Evolutionary conservation across 2,888 invertebrate genomes (phyloP).

Genomic region (Drosophila ezoana): DNA sequence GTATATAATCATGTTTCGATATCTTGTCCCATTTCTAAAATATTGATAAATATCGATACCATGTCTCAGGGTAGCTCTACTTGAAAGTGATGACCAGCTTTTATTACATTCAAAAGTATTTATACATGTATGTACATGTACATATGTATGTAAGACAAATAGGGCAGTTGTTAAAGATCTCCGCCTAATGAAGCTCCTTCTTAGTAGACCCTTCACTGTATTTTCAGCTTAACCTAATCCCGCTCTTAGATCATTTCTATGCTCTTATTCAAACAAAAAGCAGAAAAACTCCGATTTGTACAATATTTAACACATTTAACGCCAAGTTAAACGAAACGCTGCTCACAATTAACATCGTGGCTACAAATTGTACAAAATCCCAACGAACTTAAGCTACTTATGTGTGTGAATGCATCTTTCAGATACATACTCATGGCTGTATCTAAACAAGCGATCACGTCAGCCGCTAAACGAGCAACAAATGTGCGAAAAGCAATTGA

Average conservation of each 20-base stretch:
- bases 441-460: conserved; percentile 71
- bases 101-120: too few relatives aligned
- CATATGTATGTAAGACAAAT: too few relatives aligned
- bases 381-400: conserved; percentile 15
- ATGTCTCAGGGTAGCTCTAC: too few relatives aligned
- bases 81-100: too few relatives aligned
- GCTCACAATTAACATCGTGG: conserved; percentile 57
- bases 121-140: too few relatives aligned
- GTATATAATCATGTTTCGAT: too few relatives aligned
- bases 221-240: background rate
- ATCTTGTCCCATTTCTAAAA: too few relatives aligned
- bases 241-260: background rate
- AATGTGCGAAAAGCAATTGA: conserved; percentile 72
- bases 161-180: too few relatives aligned
- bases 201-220: background rate
- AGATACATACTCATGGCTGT: conserved; percentile 24
- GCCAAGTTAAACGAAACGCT: conserved; percentile 48
- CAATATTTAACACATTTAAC: conserved; percentile 62
- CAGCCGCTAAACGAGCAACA: conserved; percentile 51
- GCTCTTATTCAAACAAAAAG: conserved; percentile 8
- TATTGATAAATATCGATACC: too few relatives aligned
- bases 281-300: conserved; percentile 3
- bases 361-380: conserved; percentile 38
- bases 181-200: too few relatives aligned
- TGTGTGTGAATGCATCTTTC: conserved; percentile 29